Evolutionary conservation across 1,140 invertebrate species (phyloP).

Genomic region (Diachasmimorpha longicaudata): DNA sequence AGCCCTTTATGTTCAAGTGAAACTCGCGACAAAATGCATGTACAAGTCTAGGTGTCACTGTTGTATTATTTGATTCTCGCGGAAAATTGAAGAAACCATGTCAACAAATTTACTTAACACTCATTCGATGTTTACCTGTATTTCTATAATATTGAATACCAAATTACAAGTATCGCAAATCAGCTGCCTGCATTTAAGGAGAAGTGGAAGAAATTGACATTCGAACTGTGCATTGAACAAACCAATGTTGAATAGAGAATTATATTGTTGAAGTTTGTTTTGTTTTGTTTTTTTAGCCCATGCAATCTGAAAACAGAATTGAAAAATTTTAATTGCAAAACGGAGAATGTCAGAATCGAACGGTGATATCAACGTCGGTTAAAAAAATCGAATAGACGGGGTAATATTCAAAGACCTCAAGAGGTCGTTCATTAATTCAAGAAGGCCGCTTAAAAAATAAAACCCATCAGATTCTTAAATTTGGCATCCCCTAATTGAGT

Average conservation of each 20-base stretch:
- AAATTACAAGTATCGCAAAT: not conserved
- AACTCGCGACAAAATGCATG: not conserved
- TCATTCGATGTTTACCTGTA: not conserved
- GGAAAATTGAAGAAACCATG: not conserved
- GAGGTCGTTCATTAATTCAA: too few species aligned
- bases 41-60: not conserved
- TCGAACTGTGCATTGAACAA: constrained; percentile 2
- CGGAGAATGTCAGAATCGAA: too few species aligned
- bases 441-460: too few species aligned
- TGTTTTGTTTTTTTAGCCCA: not conserved
- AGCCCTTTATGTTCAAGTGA: not conserved
- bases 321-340: too few species aligned
- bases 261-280: constrained; percentile 4
- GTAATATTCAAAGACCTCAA: too few species aligned
- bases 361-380: too few species aligned
- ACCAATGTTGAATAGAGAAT: constrained; percentile 8
- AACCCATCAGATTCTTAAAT: too few species aligned
- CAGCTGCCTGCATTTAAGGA: not conserved
- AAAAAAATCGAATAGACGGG: too few species aligned
- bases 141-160: not conserved
- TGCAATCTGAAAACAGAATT: too few species aligned
- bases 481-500: too few species aligned
- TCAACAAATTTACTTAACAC: not conserved
- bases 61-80: not conserved
- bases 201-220: constrained; percentile 6